A percentile compares a stretch with the other conserved stretches of the same genome.
These are phyloP conservation scores for Keiferia lycopersicella DNA, from an alignment of 2,888 invertebrate species.

Conservation along the genomic window DNA sequence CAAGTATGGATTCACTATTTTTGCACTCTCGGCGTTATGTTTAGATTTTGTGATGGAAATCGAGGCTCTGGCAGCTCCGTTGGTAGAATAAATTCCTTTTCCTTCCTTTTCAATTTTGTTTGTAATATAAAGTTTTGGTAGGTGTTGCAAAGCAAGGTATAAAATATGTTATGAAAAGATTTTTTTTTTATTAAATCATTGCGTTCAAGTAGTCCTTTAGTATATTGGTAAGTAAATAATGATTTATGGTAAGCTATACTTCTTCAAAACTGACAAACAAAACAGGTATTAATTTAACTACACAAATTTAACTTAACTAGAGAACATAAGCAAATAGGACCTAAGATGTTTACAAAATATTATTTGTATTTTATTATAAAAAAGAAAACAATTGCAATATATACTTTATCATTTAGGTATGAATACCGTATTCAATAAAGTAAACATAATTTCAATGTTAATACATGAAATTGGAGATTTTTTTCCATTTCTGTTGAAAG, in stretches of 20 bases:
- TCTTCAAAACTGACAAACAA: neutral
- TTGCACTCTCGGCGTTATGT: too few relatives aligned
- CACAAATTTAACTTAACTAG: neutral
- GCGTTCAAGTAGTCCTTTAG: too few relatives aligned
- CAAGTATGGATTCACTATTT: neutral
- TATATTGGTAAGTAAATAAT: neutral
- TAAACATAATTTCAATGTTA: neutral
- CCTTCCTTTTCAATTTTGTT: too few relatives aligned
- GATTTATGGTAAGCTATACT: neutral
- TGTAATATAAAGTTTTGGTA: too few relatives aligned
- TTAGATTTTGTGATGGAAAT: too few relatives aligned
- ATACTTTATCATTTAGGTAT: neutral
- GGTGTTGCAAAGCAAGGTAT: too few relatives aligned
- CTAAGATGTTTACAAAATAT: neutral
- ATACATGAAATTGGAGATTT: conserved; percentile 5
- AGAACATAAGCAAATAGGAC: neutral
- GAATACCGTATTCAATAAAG: neutral
- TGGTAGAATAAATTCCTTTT: too few relatives aligned
- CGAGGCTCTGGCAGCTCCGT: too few relatives aligned
- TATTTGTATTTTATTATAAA: too few relatives aligned
- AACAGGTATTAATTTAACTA: conserved; percentile 10
- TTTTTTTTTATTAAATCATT: too few relatives aligned
- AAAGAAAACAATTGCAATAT: too few relatives aligned
- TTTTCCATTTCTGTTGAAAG: conserved; percentile 8
- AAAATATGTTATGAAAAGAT: too few relatives aligned